A percentile compares a stretch with the other conserved stretches of the same genome.
phyloP scores from a whole-genome alignment of 2,888 invertebrate species.

The Galeruca laticollis region DNA sequence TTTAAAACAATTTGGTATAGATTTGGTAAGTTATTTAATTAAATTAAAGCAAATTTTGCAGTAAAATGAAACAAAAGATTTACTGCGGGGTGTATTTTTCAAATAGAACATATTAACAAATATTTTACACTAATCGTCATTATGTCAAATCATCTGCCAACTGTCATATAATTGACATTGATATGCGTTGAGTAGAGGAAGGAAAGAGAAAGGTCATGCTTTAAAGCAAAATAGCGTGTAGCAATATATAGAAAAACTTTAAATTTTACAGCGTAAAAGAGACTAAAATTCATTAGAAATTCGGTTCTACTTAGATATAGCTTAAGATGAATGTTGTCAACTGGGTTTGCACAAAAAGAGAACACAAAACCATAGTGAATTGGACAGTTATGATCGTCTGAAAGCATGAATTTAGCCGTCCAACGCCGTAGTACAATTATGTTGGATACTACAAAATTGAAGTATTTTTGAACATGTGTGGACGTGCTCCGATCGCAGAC shows the following conservation, averaged over 20 bases:
- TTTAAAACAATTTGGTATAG: too few species aligned
- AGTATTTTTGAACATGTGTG: too few species aligned
- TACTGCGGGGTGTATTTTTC: too few species aligned
- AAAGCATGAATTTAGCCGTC: too few species aligned
- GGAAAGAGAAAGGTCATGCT: slow-evolving; percentile 50
- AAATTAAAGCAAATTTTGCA: too few species aligned
- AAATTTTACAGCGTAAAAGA: slow-evolving; percentile 38
- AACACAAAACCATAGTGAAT: background rate
- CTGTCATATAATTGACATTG: slow-evolving; percentile 39
- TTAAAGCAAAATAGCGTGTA: slow-evolving; percentile 45
- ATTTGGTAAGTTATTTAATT: too few species aligned
- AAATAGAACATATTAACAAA: background rate
- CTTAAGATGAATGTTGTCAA: slow-evolving; percentile 14
- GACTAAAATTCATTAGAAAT: slow-evolving; percentile 32
- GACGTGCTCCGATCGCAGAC: too few species aligned
- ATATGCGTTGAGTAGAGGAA: slow-evolving; percentile 47
- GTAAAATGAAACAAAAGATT: too few species aligned
- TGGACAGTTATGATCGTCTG: too few species aligned
- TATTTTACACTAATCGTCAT: background rate
- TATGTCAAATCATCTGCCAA: background rate
- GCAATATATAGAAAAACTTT: slow-evolving; percentile 44
- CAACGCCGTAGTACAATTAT: too few species aligned
- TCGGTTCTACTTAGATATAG: slow-evolving; percentile 32
- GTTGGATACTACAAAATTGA: too few species aligned
- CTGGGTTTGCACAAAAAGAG: slow-evolving; percentile 22